Conservation (phyloP, 23 tunicate genomes). For the Trididemnum miniatum region DNA sequence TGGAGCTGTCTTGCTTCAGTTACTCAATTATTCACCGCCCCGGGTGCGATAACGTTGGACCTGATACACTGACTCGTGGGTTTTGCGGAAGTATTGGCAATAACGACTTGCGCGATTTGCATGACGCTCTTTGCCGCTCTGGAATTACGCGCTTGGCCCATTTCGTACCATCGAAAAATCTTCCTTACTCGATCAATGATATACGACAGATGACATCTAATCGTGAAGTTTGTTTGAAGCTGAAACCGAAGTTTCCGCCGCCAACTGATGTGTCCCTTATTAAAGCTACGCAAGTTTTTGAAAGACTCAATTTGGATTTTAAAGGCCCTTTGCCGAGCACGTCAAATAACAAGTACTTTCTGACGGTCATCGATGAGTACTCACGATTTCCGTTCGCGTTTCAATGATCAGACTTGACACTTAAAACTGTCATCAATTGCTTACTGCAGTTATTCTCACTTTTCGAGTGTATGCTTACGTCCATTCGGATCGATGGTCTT, state of each 20-base stretch:
- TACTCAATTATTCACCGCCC: conserved; percentile 3
- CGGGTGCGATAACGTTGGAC: conserved; percentile 13
- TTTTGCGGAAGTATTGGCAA: neutral
- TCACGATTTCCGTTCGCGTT: neutral
- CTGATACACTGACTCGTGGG: conserved; percentile 13
- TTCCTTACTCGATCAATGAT: neutral
- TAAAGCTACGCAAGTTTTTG: neutral
- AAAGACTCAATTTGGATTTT: neutral
- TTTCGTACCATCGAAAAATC: neutral
- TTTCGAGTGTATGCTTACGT: too few species aligned
- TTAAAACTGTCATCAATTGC: neutral
- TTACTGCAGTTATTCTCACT: neutral
- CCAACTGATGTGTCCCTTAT: neutral
- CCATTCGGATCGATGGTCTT: too few species aligned
- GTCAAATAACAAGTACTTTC: too few species aligned
- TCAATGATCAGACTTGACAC: neutral
- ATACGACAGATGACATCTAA: neutral
- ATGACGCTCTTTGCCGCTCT: neutral
- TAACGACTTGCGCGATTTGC: neutral
- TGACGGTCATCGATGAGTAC: neutral
- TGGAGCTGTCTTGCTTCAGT: conserved; percentile 10
- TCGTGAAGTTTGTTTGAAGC: neutral
- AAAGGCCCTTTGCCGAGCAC: neutral
- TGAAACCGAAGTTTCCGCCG: too few species aligned
- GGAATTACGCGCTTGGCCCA: neutral